phyloP scores from a whole-genome alignment of 2,113 vertebrate genomes.

The Lamprologus ornatipinnis region DNA sequence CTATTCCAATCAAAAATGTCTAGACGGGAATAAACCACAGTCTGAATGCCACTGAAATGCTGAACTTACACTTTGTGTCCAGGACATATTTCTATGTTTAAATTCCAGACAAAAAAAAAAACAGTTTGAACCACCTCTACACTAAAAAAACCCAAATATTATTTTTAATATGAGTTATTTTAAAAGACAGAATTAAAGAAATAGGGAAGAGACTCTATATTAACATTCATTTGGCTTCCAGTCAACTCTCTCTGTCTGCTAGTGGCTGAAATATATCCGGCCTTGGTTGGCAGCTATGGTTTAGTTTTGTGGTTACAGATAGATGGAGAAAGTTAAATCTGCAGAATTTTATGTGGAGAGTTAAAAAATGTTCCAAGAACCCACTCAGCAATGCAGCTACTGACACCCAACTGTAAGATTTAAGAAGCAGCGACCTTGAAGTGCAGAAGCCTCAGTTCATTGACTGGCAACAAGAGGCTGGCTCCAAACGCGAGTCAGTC shows the following conservation, averaged over 20 bases:
- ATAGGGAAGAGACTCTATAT: background rate
- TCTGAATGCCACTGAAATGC: background rate
- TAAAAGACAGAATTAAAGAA: background rate
- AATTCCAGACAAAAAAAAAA: background rate
- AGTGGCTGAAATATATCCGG: background rate
- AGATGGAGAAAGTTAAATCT: background rate
- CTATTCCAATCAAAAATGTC: background rate
- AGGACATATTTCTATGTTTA: background rate
- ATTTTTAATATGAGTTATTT: background rate
- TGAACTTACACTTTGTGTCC: background rate
- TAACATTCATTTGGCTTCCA: background rate
- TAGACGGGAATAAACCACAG: background rate
- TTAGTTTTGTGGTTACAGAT: background rate
- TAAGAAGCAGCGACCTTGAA: background rate
- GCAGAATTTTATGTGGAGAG: background rate
- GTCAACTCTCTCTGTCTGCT: background rate
- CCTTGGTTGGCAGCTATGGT: background rate
- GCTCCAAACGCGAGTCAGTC: background rate
- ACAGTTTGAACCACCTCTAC: background rate
- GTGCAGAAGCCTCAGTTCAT: background rate
- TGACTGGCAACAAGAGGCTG: background rate
- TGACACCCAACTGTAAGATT: background rate
- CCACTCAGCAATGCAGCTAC: background rate
- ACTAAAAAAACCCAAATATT: accelerated
- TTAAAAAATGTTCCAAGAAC: background rate